phyloP scores from a whole-genome alignment of 2,113 vertebrate genomes.

The Eretmochelys imbricata region DNA sequence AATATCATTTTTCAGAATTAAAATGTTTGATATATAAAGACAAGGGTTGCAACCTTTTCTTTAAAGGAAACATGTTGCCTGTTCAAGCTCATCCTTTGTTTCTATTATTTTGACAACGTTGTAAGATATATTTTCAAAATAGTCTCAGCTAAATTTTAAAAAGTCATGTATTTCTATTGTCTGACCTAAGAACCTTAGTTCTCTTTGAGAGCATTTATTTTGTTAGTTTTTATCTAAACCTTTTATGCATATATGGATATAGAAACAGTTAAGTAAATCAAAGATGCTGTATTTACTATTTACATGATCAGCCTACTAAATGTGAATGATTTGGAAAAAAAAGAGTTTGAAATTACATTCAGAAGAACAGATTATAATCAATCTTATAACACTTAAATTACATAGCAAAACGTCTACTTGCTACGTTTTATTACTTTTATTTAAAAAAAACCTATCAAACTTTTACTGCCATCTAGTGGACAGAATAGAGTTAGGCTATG shows the following conservation, averaged over 20 bases:
- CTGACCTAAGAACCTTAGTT: neutral
- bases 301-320: neutral
- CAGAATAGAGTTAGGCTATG: neutral
- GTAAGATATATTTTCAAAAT: neutral
- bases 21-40: neutral
- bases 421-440: neutral
- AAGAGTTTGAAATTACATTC: neutral
- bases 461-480: constrained; percentile 79
- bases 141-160: neutral
- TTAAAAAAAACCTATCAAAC: constrained; percentile 43
- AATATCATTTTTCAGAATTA: neutral
- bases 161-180: neutral
- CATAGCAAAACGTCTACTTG: neutral
- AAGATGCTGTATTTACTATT: constrained; percentile 4
- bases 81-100: neutral
- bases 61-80: neutral
- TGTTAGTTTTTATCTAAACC: neutral
- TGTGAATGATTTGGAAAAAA: constrained; percentile 1
- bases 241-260: neutral
- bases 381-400: constrained; percentile 15
- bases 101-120: neutral
- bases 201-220: neutral
- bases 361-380: neutral
- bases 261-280: neutral
- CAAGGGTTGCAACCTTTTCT: neutral